Percentiles rank a stretch among this genome's conserved stretches.
These are phyloP conservation scores for Caenorhabditis tropicalis DNA, from an alignment of 1,140 invertebrate genomes.

Conservation along the genomic window DNA sequence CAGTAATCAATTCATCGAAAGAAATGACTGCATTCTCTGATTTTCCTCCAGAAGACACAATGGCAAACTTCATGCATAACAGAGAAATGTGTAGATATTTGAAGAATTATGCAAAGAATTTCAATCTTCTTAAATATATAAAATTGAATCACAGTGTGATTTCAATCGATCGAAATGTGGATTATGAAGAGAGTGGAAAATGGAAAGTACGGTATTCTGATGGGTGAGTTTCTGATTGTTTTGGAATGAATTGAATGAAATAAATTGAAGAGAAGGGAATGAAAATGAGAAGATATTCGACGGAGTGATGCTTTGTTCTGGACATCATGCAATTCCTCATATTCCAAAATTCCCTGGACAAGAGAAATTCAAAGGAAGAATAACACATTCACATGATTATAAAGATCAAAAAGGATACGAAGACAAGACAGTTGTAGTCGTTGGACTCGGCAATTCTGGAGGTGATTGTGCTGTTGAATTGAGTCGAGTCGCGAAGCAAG, in stretches of 20 bases:
- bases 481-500: constrained; percentile 71
- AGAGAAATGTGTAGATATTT: constrained; percentile 72
- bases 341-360: constrained; percentile 47
- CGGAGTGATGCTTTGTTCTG: constrained; percentile 53
- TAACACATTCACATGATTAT: constrained; percentile 73
- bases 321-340: constrained; percentile 54
- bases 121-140: constrained; percentile 65
- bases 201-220: constrained; percentile 66
- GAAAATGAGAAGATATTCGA: constrained; percentile 70
- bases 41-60: constrained; percentile 72
- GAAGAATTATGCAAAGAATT: constrained; percentile 71
- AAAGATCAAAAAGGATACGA: constrained; percentile 69
- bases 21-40: constrained; percentile 74
- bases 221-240: neutral
- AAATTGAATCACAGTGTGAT: constrained; percentile 54
- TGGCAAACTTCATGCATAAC: constrained; percentile 73
- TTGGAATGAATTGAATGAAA: neutral
- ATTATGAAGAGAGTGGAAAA: constrained; percentile 60
- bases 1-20: constrained; percentile 74
- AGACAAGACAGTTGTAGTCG: constrained; percentile 72
- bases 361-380: constrained; percentile 73
- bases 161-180: constrained; percentile 49
- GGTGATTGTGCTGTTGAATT: constrained; percentile 75
- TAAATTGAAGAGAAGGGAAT: constrained; percentile 30
- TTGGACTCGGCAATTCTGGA: constrained; percentile 75